These are phyloP conservation scores for Drosophila histrio DNA, from an alignment of 2,888 invertebrate species.

Conservation along the genomic window DNA sequence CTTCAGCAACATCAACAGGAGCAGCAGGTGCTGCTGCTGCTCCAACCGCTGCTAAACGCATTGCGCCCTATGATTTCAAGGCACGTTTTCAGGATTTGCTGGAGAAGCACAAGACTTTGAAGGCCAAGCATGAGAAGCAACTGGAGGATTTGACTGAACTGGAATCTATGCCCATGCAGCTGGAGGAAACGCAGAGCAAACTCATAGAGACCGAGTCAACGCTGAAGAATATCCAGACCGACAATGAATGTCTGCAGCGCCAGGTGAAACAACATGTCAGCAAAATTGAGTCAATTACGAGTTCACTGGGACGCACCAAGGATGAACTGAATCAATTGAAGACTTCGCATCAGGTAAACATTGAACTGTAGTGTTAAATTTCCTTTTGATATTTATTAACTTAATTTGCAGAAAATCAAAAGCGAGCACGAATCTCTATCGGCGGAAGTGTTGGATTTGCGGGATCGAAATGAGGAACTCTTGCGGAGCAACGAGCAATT, in stretches of 20 bases:
- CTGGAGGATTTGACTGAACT: conserved; percentile 85
- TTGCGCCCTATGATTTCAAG: conserved; percentile 88
- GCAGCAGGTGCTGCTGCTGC: not conserved
- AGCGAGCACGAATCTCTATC: conserved; percentile 64
- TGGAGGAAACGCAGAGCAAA: conserved; percentile 84
- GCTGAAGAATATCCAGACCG: conserved; percentile 67
- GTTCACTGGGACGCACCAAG: conserved; percentile 71
- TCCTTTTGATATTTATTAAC: not conserved
- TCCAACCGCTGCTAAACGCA: conserved; percentile 84
- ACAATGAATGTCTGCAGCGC: conserved; percentile 76
- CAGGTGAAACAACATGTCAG: conserved; percentile 73
- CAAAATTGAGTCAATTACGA: conserved; percentile 77
- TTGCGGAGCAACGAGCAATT: conserved; percentile 68
- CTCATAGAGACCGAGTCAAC: conserved; percentile 77
- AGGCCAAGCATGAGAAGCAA: conserved; percentile 85
- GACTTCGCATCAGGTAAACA: conserved; percentile 69
- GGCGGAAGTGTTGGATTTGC: conserved; percentile 72
- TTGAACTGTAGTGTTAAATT: not conserved
- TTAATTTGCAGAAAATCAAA: conserved; percentile 66
- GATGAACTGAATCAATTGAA: conserved; percentile 75
- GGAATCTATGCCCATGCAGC: conserved; percentile 85
- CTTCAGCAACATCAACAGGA: not conserved
- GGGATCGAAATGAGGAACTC: conserved; percentile 67
- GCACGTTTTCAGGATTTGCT: conserved; percentile 87
- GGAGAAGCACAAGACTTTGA: conserved; percentile 86